Percentiles rank a stretch among this genome's conserved stretches.
Conservation (phyloP, 2,113 vertebrate genomes). For the Acrocephalus kingi region DNA sequence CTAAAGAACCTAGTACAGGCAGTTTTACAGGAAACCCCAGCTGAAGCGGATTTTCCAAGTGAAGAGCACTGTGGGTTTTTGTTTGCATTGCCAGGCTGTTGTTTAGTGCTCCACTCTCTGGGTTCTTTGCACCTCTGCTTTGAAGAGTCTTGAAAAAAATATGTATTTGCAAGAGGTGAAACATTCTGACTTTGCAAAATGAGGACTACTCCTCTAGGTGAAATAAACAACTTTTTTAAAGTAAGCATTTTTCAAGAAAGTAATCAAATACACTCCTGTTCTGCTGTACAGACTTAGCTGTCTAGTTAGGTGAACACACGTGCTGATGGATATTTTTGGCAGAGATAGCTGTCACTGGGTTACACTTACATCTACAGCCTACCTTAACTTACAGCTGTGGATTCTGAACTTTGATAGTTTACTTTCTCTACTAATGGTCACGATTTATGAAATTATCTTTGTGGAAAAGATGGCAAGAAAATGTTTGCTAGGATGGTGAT, state of each 20-base stretch:
- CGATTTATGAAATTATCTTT: neutral
- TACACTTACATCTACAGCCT: neutral
- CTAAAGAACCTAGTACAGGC: neutral
- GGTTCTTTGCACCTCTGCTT: fast-evolving
- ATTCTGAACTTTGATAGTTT: neutral
- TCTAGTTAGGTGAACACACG: neutral
- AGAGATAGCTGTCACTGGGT: neutral
- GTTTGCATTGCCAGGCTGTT: neutral
- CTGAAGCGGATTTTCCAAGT: neutral
- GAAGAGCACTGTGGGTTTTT: neutral
- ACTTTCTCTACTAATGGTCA: neutral
- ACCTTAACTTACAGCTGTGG: neutral
- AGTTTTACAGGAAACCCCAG: neutral
- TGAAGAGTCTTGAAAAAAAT: neutral
- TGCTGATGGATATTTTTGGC: neutral
- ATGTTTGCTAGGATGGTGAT: neutral
- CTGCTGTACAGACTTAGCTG: neutral
- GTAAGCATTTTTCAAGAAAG: neutral
- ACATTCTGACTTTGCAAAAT: neutral
- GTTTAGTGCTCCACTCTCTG: neutral
- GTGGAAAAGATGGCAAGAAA: neutral
- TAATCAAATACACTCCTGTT: neutral
- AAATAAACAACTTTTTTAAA: neutral
- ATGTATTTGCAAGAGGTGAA: neutral
- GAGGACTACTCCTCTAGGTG: neutral